Percentiles rank a stretch among this genome's conserved stretches.
phyloP scores from a whole-genome alignment of 2,888 invertebrate genomes.

The Pegoplata infirma region DNA sequence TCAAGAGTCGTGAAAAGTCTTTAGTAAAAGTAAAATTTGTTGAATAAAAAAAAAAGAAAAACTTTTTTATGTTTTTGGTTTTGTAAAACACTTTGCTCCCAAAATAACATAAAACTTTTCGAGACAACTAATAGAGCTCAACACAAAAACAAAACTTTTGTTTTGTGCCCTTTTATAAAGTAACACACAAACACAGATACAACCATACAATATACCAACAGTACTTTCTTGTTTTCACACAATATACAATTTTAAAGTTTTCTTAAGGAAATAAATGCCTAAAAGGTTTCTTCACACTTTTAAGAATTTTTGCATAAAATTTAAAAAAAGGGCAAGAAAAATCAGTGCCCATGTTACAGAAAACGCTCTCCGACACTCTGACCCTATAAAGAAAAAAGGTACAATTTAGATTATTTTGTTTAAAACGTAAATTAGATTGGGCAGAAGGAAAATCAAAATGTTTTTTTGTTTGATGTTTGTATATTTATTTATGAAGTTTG shows the following conservation, averaged over 20 bases:
- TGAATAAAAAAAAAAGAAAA: slow-evolving; percentile 18
- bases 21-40: slow-evolving; percentile 46
- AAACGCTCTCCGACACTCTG: no score
- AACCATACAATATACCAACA: neutral
- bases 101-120: slow-evolving; percentile 47
- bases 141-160: slow-evolving; percentile 13
- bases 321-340: neutral
- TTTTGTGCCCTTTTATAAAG: slow-evolving; percentile 21
- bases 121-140: slow-evolving; percentile 62
- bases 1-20: slow-evolving; percentile 56
- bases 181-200: neutral
- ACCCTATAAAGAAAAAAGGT: neutral
- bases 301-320: slow-evolving; percentile 22
- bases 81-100: slow-evolving; percentile 57
- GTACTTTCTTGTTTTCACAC: neutral
- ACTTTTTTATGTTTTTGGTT: slow-evolving; percentile 56
- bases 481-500: no score
- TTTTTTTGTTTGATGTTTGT: neutral
- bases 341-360: no score
- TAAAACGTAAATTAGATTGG: neutral
- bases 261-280: slow-evolving; percentile 28
- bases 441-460: neutral
- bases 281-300: slow-evolving; percentile 51
- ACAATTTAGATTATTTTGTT: neutral
- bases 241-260: slow-evolving; percentile 54